Evolutionary conservation across 2,113 vertebrate species (phyloP).

Genomic region (Apaloderma vittatum): DNA sequence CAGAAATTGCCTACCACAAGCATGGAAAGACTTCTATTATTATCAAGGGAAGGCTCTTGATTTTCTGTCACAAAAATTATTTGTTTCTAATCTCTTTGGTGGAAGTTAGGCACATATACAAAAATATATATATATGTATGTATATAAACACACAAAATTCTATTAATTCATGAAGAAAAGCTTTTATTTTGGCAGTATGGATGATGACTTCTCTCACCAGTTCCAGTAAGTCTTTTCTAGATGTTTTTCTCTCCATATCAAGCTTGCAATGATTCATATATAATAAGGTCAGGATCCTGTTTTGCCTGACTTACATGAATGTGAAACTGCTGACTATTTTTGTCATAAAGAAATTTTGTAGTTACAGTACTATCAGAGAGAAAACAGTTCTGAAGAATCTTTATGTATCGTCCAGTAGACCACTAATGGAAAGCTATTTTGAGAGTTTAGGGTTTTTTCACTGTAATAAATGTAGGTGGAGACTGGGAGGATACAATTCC

Average conservation of each 20-base stretch:
- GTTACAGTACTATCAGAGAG: neutral
- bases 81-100: neutral
- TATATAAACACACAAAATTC: neutral
- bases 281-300: neutral
- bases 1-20: neutral
- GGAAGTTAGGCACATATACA: neutral
- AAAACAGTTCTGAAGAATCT: neutral
- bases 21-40: neutral
- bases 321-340: neutral
- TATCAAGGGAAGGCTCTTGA: neutral
- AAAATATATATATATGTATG: no score
- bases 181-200: neutral
- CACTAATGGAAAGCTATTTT: neutral
- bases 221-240: neutral
- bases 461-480: neutral
- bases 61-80: neutral
- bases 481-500: neutral
- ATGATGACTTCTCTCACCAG: neutral
- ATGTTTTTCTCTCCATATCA: neutral
- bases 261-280: neutral
- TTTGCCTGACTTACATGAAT: neutral
- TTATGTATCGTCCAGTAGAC: neutral
- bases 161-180: neutral
- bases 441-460: neutral
- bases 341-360: neutral